Percentiles rank a stretch among this genome's conserved stretches.
These are phyloP conservation scores for Neodon shergylaensis DNA, from an alignment of 2,113 vertebrate genomes.

Conservation along the genomic window DNA sequence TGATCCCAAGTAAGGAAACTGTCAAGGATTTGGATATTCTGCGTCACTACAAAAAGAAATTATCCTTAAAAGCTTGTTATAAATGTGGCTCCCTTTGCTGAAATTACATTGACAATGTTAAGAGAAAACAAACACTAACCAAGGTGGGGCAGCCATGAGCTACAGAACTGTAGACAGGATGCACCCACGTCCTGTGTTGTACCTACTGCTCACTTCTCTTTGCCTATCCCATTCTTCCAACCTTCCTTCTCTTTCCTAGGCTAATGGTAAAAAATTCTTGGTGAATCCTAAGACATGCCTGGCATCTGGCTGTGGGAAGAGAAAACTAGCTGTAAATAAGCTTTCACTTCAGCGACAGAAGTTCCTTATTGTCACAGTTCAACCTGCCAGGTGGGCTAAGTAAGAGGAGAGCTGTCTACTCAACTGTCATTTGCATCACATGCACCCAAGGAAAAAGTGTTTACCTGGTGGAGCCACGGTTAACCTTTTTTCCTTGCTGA, in stretches of 20 bases:
- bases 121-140: conserved; percentile 54
- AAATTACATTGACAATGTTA: not conserved
- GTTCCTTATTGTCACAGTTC: not conserved
- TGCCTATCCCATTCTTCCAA: conserved; percentile 39
- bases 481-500: conserved; percentile 92
- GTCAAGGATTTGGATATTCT: conserved; percentile 45
- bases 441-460: conserved; percentile 91
- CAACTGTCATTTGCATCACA: conserved; percentile 84
- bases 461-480: conserved; percentile 90
- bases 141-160: not conserved
- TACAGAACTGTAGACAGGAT: not conserved
- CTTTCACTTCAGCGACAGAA: not conserved
- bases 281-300: not conserved
- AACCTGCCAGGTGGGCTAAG: not conserved
- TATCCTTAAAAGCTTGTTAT: not conserved
- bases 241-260: not conserved
- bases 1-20: not conserved
- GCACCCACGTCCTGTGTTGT: conserved; percentile 51
- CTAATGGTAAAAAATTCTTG: not conserved
- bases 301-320: not conserved
- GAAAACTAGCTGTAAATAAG: not conserved
- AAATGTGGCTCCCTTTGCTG: not conserved
- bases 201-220: not conserved
- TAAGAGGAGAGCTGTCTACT: conserved; percentile 51
- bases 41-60: conserved; percentile 69